These are phyloP conservation scores for Aldabrachelys gigantea DNA, from an alignment of 2,113 vertebrate genomes.

Conservation along the genomic window DNA sequence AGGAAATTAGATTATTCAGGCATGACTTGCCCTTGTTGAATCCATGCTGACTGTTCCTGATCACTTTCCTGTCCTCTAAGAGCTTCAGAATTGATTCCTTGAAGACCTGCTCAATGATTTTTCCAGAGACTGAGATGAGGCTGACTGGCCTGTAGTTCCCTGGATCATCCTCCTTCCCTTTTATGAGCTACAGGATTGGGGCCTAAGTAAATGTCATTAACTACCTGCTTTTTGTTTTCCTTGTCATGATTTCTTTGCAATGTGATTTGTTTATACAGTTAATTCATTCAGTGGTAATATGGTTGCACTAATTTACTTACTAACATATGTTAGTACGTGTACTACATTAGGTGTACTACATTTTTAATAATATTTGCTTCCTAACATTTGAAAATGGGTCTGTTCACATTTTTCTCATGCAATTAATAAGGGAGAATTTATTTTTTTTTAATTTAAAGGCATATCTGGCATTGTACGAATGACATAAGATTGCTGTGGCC, in stretches of 20 bases:
- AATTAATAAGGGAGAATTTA: not conserved
- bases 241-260: not conserved
- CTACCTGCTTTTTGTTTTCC: not conserved
- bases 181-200: accelerated
- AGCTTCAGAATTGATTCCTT: no score
- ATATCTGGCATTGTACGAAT: not conserved
- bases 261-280: not conserved
- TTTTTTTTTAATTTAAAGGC: not conserved
- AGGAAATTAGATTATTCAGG: no score
- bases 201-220: not conserved
- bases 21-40: no score
- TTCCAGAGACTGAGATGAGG: no score
- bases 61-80: no score
- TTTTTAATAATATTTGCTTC: not conserved
- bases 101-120: no score
- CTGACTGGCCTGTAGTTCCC: no score
- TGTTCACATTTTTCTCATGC: not conserved
- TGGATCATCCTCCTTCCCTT: no score
- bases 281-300: not conserved
- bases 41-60: no score
- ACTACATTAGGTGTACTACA: not conserved
- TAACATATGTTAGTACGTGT: not conserved
- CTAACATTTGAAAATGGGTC: not conserved
- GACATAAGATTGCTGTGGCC: accelerated
- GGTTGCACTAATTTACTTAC: not conserved